Evolutionary conservation across 2,113 vertebrate genomes (phyloP).

Genomic region (Hemibagrus wyckioides): DNA sequence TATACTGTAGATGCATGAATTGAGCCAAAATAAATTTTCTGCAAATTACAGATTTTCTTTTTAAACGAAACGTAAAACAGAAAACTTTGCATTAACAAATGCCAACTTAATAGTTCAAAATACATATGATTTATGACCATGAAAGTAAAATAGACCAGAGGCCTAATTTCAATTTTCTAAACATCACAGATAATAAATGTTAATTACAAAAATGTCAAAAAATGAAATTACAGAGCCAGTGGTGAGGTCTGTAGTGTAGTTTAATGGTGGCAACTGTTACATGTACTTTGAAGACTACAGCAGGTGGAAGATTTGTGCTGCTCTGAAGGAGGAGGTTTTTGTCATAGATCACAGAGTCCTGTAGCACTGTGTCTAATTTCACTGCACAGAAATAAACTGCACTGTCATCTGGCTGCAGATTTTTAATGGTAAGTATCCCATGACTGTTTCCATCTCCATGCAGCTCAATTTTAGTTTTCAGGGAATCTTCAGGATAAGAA

Average conservation of each 20-base stretch:
- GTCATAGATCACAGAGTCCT: not conserved
- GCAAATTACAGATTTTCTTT: no score
- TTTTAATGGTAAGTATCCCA: constrained; percentile 4
- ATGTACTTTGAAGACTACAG: not conserved
- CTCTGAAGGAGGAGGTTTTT: not conserved
- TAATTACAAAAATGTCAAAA: no score
- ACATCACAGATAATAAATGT: not conserved
- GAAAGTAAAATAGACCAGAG: not conserved
- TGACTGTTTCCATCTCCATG: constrained; percentile 4
- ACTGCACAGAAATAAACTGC: constrained; percentile 41
- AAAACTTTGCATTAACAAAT: no score
- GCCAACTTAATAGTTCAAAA: not conserved
- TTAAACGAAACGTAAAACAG: no score
- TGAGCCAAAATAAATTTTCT: no score
- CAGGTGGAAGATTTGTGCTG: not conserved
- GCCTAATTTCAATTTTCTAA: no score
- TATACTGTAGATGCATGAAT: no score
- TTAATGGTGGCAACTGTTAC: not conserved
- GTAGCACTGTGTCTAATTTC: not conserved
- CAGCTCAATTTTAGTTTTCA: constrained; percentile 30
- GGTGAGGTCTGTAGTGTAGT: not conserved
- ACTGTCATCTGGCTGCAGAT: constrained; percentile 30
- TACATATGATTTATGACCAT: constrained; percentile 17
- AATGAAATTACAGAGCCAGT: not conserved
- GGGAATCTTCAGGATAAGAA: not conserved